Conservation (phyloP, 2,797 vertebrate genomes). For the Sebastes taczanowskii region DNA sequence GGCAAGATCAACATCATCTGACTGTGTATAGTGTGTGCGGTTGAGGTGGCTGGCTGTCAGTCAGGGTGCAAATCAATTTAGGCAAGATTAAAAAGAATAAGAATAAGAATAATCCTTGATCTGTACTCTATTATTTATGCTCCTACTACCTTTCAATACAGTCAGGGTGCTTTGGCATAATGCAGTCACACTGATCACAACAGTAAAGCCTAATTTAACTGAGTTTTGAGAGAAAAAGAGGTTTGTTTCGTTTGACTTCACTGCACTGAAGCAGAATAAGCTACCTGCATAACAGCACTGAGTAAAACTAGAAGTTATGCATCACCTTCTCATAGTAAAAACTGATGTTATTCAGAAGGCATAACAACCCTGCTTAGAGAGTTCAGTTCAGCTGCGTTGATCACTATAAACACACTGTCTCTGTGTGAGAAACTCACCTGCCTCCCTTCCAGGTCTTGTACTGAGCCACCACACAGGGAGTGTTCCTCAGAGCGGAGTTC, state of each 20-base stretch:
- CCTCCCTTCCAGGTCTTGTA: slow-evolving; percentile 95
- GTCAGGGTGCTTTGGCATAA: neutral
- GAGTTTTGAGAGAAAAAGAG: neutral
- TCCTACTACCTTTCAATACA: neutral
- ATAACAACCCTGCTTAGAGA: neutral
- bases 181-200: neutral
- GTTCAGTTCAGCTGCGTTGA: neutral
- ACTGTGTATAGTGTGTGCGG: no score
- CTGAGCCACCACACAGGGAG: slow-evolving; percentile 92
- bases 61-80: no score
- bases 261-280: no score
- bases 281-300: no score
- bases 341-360: neutral
- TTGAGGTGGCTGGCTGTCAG: no score
- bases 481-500: slow-evolving; percentile 86
- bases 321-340: neutral
- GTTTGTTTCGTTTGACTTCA: neutral
- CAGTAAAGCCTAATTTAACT: neutral
- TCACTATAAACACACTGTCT: neutral
- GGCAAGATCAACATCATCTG: no score
- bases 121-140: neutral
- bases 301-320: no score
- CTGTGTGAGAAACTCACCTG: slow-evolving; percentile 82
- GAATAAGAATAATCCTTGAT: no score
- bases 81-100: no score